Base-by-base conservation (phyloP, 2,888 invertebrate genomes). In the Stegana nigrithorax region DNA sequence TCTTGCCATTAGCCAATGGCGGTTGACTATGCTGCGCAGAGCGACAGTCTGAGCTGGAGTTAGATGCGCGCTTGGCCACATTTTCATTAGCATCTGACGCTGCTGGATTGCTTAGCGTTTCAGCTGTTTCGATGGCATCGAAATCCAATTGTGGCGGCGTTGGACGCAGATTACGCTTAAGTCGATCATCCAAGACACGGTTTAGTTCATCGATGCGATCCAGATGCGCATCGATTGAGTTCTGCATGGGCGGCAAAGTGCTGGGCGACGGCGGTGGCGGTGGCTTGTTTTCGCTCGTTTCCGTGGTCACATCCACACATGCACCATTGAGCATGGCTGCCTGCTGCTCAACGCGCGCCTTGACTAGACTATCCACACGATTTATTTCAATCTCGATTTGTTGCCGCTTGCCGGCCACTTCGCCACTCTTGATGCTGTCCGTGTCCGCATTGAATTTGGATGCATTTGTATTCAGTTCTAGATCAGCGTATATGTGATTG, bases 161-260 rank as follows among this genome's bases (percentile, higher is more conserved):
- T n/a, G 72, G 69, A 7, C 80, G 77, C 45, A 83, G 60, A 26
- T 68, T 73, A n/a, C 82, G 76, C 63, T 78, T 83, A 23, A 85
- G 62, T 17, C 84, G 84, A 73, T 84, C 78, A 50, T 85, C 86
- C 14, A 85, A 63, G 2, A 70, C 75, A 7, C 84, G 81, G 69
- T 86, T 85, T 0, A 86, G 69, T 53, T 81, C 81, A 65, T 86
- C 85, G 47, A 86, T 86, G 63, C 73, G 81, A 65, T 86, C 84
- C 29, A 85, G 66, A 64, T 85, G 84, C 0, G 80, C 82, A 73
- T 85, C 85, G 19, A 86, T 83, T 1, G 86, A 85, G 53, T 71
- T 80, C 57, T 82, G 80, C 6, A 71, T 71, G 29, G 78, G 69
- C 12, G 32, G 62, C 8, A 42, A 4, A 8, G 29, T 14, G 0